Evolutionary conservation across 2,888 invertebrate species (phyloP), one percentile per base, ranked within the genome.

Genomic region (Ellobium chinense): DNA sequence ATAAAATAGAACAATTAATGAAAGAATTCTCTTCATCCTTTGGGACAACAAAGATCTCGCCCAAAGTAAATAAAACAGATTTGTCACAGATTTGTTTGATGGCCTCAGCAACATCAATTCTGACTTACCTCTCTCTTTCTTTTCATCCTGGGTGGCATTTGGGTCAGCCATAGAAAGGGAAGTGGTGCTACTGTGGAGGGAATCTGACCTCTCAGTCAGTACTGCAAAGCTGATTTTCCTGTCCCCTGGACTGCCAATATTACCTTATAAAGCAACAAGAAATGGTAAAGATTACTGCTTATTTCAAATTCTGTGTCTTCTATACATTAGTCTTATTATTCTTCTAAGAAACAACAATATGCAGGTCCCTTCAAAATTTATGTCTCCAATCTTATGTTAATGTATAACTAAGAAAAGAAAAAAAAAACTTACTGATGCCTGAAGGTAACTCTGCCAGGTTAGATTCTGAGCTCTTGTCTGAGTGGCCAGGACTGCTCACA

Each of bases 401-500:
- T 4, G 4, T 24, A 31, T 2, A 34, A 2, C 31, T 63, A 1
- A 18, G 2, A 5, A 58, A n/a, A 56, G 37, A n/a, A 3, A 14
- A 24, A 21, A 18, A 18, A 31, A 12, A 77, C 83, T 76, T 73
- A 87, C 87, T 84, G 75, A 85, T 83, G 39, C 88, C 85, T 60
- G 90, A 89, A 1, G 90, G 88, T 34, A 90, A 82, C 39, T 91
- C 90, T 66, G 87, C 89, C 65, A 89, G 85, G 79, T 89, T 90
- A 14, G 90, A 90, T 85, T 91, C 90, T 0, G 89, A 89, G 80
- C 92, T 92, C 66, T 92, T 88, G 78, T 92, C 91, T 1, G 92
- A 92, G 85, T 98, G 98, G 0, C 98, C 98, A 96, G 98, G 98
- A 82, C 97, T 98, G 62, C 97, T 97, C 37, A 98, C 94, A 39